Evolutionary conservation across 2,797 vertebrate species (phyloP), one percentile per base, ranked within the genome.

Genomic region (Microhierax caerulescens): DNA sequence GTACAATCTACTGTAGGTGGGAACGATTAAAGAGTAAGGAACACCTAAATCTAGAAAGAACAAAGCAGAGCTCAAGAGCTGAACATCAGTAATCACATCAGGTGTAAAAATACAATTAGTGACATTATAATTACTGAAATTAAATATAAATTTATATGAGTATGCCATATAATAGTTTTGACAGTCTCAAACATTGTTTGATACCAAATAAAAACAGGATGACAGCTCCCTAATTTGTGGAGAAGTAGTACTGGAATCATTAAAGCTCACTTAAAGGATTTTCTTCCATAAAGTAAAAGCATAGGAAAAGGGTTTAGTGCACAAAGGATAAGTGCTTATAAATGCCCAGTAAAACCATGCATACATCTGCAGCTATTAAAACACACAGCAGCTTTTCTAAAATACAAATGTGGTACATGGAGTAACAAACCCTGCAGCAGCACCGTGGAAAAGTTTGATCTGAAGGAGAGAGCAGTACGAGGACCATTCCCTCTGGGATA

Each of bases 61-160:
- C 51, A 83, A 82, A 90, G 60, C 69, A 72, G 56, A 68, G 4
- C 57, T 90, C 57, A 64, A 25, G 34, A 91, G 76, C 45, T 60
- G 61, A 87, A 77, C 70, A 37, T 25, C 28, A 68, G 57, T 81
- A 90, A 88, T 76, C 54, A 53, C 69, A 91, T 76, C 73, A 76
- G 88, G 65, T 88, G 65, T 69, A 95, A 93, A 93, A 94, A 22
- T 73, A 84, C 69, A 90, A 84, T 93, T 86, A 93, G 63, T 84
- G 85, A 81, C 54, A 84, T 64, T 79, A 63, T 43, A 88, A 94
- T 77, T 76, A 89, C 68, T 91, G 91, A 88, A 87, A 94, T 87
- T 92, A 89, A 93, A 79, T 74, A 85, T 54, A 43, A 85, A 15
- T 95, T 94, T 90, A 25, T 70, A 54, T 41, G 32, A 67, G 8